Evolutionary conservation across 2,113 vertebrate genomes (phyloP), one percentile per base, ranked within the genome.

Genomic region (Cygnus buccinator): DNA sequence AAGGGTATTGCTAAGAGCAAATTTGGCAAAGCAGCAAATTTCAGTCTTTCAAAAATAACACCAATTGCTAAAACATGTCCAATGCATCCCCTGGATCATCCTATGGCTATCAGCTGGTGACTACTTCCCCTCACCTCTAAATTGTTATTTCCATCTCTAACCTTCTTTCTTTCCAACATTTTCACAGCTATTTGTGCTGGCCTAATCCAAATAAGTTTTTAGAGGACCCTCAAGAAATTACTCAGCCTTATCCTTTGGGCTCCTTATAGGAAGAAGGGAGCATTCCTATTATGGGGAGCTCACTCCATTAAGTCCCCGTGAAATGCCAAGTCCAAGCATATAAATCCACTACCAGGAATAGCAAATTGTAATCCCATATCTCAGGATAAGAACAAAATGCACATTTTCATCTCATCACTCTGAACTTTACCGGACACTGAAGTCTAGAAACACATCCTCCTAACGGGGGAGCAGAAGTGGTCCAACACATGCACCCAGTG

Each of bases 31-130:
- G 44, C 31, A 63, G 39, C 17, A 68, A 16, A 39, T 87, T 78
- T 78, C 28, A 25, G 43, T 62, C 37, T 26, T 62, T 33, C 26
- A 20, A 9, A 57, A 71, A 22, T 18, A 82, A 23, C 31, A n/a
- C 52, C 9, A 28, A n/a, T 28, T 55, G 10, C 59, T 58, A 14
- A 85, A 19, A 23, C 13, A 37, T 2, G 6, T 39, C 44, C 29
- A 54, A 6, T 1, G 0, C 15, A 31, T 35, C 5, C 3, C 28
- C 35, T 23, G 8, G 44, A 46, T 13, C 37, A 59, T 78, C 35
- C 54, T 1, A 3, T 14, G 43, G 66, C 46, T 48, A 73, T 41
- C 43, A 43, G 43, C 31, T 31, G 6, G 25, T 11, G 23, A 87
- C 46, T 7, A 0, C 54, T 82, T 70, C 22, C 26, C 8, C 2